phyloP scores from a whole-genome alignment of 2,888 invertebrate genomes.

The Thecophora atra region DNA sequence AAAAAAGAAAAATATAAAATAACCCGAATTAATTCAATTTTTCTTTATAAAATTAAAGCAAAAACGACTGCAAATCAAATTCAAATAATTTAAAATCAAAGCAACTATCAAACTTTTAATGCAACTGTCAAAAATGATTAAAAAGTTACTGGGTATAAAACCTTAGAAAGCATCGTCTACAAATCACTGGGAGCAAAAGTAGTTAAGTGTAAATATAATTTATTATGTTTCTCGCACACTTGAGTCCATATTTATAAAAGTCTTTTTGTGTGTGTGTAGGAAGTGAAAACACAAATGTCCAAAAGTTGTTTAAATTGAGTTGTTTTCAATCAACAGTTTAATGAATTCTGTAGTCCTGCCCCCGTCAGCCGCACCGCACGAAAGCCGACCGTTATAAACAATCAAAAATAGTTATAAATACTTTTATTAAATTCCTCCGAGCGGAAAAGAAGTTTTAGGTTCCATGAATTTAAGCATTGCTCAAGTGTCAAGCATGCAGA shows the following conservation, averaged over 20 bases:
- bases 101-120: background rate
- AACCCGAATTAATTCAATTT: too few relatives aligned
- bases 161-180: background rate
- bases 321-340: background rate
- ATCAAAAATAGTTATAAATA: constrained; percentile 21
- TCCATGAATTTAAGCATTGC: constrained; percentile 20
- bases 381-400: constrained; percentile 34
- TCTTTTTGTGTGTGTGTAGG: too few relatives aligned
- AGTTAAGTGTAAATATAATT: too few relatives aligned
- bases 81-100: constrained; percentile 29
- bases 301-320: background rate
- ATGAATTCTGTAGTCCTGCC: background rate
- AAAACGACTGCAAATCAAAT: constrained; percentile 2
- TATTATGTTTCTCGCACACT: too few relatives aligned
- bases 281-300: too few relatives aligned
- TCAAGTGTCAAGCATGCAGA: background rate
- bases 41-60: constrained; percentile 3
- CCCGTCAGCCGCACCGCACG: background rate
- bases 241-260: too few relatives aligned
- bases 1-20: too few relatives aligned
- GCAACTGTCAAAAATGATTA: constrained; percentile 1
- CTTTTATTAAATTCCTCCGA: background rate
- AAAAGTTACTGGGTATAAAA: background rate
- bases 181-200: too few relatives aligned
- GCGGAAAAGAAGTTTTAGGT: constrained; percentile 8